Evolutionary conservation across 1,140 invertebrate species (phyloP).

Genomic region (Marisa cornuarietis): DNA sequence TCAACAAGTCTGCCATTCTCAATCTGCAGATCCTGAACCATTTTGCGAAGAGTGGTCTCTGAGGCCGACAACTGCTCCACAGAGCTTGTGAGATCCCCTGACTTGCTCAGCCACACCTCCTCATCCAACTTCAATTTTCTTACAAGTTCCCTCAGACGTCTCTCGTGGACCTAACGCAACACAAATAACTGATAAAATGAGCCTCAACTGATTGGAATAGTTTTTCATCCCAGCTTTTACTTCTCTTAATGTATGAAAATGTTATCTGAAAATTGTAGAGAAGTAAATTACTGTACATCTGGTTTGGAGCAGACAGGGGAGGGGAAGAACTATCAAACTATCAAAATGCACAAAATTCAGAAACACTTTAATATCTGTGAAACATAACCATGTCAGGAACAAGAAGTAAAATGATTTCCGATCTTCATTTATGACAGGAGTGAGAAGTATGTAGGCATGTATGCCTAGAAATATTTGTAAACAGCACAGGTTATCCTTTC

Average conservation of each 20-base stretch:
- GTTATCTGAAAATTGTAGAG: no score
- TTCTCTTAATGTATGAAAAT: neutral
- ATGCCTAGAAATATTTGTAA: no score
- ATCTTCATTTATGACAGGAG: no score
- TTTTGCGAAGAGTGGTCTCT: constrained; percentile 48
- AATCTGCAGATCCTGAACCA: constrained; percentile 49
- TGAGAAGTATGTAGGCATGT: no score
- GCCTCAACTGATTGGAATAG: neutral
- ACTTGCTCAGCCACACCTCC: constrained; percentile 51
- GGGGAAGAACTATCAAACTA: no score
- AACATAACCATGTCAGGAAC: no score
- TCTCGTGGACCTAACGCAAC: constrained; percentile 47
- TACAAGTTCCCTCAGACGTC: constrained; percentile 52
- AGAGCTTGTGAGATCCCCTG: constrained; percentile 47
- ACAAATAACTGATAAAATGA: neutral
- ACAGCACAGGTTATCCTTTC: no score
- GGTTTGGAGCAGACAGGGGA: no score
- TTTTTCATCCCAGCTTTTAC: constrained; percentile 30
- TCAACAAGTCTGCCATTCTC: constrained; percentile 50
- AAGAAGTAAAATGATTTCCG: no score
- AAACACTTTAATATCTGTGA: no score
- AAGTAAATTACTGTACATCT: no score
- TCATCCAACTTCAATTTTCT: constrained; percentile 56
- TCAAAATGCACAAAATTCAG: no score
- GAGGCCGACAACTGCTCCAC: constrained; percentile 54